Base-by-base conservation (phyloP, 2,888 invertebrate genomes). In the Dermolepida albohirtum region DNA sequence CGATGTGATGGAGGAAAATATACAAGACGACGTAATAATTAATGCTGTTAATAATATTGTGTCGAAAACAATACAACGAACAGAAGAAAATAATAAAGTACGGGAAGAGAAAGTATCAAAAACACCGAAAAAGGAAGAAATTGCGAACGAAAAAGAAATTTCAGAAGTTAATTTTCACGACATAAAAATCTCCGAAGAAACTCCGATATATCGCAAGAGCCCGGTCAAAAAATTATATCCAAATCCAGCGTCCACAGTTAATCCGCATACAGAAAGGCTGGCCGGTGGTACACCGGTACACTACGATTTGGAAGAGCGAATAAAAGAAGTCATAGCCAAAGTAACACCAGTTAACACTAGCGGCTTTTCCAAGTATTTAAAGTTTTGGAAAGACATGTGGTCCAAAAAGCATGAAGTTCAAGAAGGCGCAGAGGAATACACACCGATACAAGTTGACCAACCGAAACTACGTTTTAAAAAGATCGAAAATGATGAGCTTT, bases 381-480 rank as follows among this genome's bases (percentile, higher is more conserved):
- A 27, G 7, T 47, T 62, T 16, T 62, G 59, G 59, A 62, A 34
- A 34, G 29, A 62, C 11, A 47, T 62, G 47, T 62, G 59, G 59
- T 6, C 43, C 29, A 62, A 47, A n/a, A 62, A 49, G 47, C 59
- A 62, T 1, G 59, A 62, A 40, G 16, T 39, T n/a, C 27, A 62
- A 14, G 47, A 62, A 17, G 17, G 11, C 1, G 27, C 1, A 14
- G 14, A 47, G 7, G 47, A 47, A 14, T 16, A 22, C 7, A 11
- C 17, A 4, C 7, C 22, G n/a, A 17, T 10, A 8, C 34, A 62
- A 34, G 59, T 47, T 11, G 47, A 62, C n/a, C 59, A 29, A 16
- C 34, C 47, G 1, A 59, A 59, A 16, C 59, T 44, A n/a, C 8
- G 44, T 4, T 47, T 62, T 10, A 62, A 34, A 47, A 2, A 16